Evolutionary conservation across 2,888 invertebrate genomes (phyloP).

Genomic region (Rotaria magnacalcarata): DNA sequence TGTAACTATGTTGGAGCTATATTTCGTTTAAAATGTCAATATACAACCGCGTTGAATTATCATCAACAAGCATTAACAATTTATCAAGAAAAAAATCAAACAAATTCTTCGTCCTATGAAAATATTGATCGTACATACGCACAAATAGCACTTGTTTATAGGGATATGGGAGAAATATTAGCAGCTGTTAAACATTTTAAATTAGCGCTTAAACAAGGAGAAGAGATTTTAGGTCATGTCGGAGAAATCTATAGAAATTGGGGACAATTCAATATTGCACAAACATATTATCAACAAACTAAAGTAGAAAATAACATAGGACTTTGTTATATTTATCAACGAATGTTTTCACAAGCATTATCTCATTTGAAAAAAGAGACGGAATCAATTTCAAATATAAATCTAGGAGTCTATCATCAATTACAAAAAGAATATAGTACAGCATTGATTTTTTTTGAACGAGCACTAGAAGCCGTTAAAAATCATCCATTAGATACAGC

Average conservation of each 20-base stretch:
- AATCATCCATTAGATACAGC: constrained; percentile 5
- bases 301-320: neutral
- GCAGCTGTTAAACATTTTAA: neutral
- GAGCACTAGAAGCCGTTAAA: neutral
- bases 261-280: neutral
- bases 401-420: constrained; percentile 9
- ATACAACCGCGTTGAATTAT: neutral
- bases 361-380: neutral
- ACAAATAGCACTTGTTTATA: neutral
- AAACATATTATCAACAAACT: neutral
- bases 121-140: neutral
- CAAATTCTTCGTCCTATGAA: neutral
- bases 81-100: neutral
- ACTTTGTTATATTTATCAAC: constrained; percentile 17
- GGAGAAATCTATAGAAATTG: neutral
- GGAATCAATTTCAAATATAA: neutral
- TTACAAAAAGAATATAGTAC: constrained; percentile 27
- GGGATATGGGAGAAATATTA: neutral
- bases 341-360: neutral
- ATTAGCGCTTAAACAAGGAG: neutral
- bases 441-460: neutral
- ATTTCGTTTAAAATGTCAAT: neutral
- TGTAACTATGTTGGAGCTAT: neutral
- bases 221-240: neutral
- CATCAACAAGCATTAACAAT: neutral